phyloP scores from a whole-genome alignment of 2,797 vertebrate species.

The Onychomys torridus region DNA sequence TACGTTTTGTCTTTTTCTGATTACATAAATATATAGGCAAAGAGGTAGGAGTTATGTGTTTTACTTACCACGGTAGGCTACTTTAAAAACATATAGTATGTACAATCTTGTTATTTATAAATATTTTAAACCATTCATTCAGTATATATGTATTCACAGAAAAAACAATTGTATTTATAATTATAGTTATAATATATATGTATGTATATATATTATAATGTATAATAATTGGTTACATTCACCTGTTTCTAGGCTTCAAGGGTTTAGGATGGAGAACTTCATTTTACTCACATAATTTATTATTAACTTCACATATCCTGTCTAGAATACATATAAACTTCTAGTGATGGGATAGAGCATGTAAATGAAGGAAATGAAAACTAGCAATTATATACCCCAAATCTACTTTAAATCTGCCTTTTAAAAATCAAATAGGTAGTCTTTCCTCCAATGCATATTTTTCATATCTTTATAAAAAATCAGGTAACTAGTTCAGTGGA shows the following conservation, averaged over 20 bases:
- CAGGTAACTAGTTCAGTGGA: not conserved
- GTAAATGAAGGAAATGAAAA: not conserved
- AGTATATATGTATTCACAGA: not conserved
- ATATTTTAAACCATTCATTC: constrained; percentile 3
- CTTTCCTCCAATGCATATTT: not conserved
- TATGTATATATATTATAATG: not conserved
- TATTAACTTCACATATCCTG: not conserved
- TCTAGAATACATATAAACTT: constrained; percentile 3
- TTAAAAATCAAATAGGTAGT: not conserved
- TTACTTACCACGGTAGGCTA: not conserved
- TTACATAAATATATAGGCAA: not conserved
- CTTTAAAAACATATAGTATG: not conserved
- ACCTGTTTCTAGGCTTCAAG: not conserved
- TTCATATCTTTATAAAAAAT: not conserved
- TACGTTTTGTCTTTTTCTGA: not conserved
- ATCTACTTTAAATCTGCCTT: not conserved
- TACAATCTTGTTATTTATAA: not conserved
- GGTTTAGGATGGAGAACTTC: not conserved
- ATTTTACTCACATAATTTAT: constrained; percentile 22
- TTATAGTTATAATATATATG: no score
- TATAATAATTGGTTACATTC: not conserved
- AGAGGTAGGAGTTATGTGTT: not conserved
- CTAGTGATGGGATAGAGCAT: not conserved
- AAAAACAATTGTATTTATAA: no score
- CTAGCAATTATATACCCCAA: not conserved